phyloP scores from a whole-genome alignment of 2,113 vertebrate genomes.

The Myiozetetes cayanensis region DNA sequence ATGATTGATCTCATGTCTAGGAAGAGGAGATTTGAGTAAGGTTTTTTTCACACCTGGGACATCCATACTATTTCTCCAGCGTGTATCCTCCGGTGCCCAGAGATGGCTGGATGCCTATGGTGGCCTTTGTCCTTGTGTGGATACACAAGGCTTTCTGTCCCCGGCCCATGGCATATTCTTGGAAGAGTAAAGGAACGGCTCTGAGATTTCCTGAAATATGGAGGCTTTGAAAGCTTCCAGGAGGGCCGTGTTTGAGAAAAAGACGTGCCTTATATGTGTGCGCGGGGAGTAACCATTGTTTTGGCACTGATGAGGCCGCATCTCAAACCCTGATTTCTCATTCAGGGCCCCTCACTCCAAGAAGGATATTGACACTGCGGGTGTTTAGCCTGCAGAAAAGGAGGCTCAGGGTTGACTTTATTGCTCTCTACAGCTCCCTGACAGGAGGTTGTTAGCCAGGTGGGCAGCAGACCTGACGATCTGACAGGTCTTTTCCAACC shows the following conservation, averaged over 20 bases:
- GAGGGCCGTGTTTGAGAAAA: neutral
- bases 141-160: neutral
- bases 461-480: neutral
- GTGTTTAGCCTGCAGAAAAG: no score
- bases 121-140: neutral
- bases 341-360: neutral
- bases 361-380: neutral
- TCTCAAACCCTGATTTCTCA: neutral
- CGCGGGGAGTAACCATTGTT: neutral
- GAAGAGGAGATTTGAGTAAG: neutral
- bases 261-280: rapidly evolving
- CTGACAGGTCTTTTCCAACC: neutral
- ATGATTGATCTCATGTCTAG: neutral
- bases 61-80: neutral
- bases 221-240: neutral
- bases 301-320: neutral
- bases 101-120: neutral
- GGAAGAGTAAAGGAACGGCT: neutral
- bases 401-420: neutral
- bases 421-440: neutral
- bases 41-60: neutral
- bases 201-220: neutral
- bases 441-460: neutral
- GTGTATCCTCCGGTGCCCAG: neutral
- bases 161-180: neutral